These are phyloP conservation scores for Gallinago jamesoni DNA, from an alignment of 2,113 vertebrate species.

Conservation along the genomic window DNA sequence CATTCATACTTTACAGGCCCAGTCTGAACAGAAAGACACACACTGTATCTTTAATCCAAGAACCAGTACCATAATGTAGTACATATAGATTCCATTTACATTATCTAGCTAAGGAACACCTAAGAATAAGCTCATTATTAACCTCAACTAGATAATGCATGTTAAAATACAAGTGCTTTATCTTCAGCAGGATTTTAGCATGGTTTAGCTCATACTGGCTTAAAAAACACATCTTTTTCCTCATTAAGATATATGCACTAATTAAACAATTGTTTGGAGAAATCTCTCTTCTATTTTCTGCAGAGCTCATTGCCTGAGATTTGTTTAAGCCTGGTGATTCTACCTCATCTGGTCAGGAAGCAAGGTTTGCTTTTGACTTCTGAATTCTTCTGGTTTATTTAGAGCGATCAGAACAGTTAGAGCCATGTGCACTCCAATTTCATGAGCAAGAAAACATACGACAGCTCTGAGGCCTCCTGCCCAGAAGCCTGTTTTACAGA, in stretches of 20 bases:
- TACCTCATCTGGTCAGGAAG: background rate
- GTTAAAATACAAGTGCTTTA: background rate
- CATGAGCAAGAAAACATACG: background rate
- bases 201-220: background rate
- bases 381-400: background rate
- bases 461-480: background rate
- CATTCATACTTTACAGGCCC: background rate
- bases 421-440: background rate
- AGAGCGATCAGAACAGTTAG: background rate
- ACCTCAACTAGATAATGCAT: background rate
- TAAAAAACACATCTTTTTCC: background rate
- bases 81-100: background rate
- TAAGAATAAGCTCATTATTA: background rate
- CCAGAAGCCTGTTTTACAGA: background rate
- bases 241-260: background rate
- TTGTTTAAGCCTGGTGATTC: background rate
- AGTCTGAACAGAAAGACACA: background rate
- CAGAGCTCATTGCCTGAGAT: background rate
- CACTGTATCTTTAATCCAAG: background rate
- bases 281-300: background rate
- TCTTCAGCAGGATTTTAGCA: background rate
- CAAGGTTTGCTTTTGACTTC: background rate
- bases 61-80: background rate
- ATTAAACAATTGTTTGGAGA: background rate
- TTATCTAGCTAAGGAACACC: background rate